A percentile compares a stretch with the other conserved stretches of the same genome.
Evolutionary conservation across 2,113 vertebrate genomes (phyloP).

Genomic region (Pelvicachromis taeniatus): DNA sequence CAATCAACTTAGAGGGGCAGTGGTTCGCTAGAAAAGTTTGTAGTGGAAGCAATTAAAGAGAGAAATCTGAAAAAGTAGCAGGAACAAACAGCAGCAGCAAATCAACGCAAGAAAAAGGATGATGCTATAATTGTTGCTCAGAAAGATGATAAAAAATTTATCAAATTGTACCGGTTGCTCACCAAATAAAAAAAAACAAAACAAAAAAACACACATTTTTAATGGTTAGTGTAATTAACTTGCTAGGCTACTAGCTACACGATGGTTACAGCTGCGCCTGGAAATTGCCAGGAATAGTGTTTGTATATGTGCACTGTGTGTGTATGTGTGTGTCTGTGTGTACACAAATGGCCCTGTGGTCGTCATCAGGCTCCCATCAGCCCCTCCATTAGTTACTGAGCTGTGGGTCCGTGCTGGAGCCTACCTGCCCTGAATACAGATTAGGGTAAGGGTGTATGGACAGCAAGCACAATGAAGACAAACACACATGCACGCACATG

Average conservation of each 20-base stretch:
- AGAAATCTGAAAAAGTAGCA: constrained; percentile 31
- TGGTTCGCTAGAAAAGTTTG: constrained; percentile 66
- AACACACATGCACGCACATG: constrained; percentile 31
- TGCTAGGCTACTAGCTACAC: constrained; percentile 49
- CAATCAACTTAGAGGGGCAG: constrained; percentile 72
- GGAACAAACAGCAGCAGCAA: constrained; percentile 28
- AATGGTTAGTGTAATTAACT: constrained; percentile 67
- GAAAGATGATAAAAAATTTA: constrained; percentile 63
- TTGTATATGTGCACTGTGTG: constrained; percentile 34
- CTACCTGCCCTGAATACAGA: constrained; percentile 77
- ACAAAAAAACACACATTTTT: constrained; percentile 43
- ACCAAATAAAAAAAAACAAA: constrained; percentile 30
- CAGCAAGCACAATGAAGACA: constrained; percentile 64
- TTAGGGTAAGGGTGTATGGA: constrained; percentile 50
- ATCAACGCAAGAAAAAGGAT: constrained; percentile 12
- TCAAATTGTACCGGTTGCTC: constrained; percentile 58
- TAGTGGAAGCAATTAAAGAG: constrained; percentile 63
- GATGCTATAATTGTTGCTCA: constrained; percentile 62
- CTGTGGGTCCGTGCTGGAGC: constrained; percentile 65
- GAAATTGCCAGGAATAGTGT: constrained; percentile 50
- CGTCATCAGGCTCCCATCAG: constrained; percentile 77
- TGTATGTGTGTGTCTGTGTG: constrained; percentile 24
- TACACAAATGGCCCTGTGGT: constrained; percentile 68
- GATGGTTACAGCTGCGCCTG: constrained; percentile 39
- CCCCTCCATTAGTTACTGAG: constrained; percentile 76